Conservation (phyloP, 2,888 invertebrate genomes). For the Erebia epiphron region DNA sequence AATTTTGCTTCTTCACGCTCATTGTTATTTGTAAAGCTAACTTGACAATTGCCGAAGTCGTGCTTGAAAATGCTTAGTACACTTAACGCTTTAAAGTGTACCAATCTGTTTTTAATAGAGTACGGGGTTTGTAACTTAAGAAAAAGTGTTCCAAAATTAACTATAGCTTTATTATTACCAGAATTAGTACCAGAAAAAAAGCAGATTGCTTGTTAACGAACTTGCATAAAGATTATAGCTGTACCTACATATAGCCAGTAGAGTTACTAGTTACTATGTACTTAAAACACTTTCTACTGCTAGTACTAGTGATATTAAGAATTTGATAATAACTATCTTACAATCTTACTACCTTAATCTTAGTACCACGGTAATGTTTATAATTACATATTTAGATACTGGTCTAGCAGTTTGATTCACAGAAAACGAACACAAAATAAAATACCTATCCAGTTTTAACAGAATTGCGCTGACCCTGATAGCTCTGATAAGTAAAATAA, state of each 20-base stretch:
- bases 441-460: no score
- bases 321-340: background rate
- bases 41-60: slow-evolving; percentile 55
- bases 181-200: background rate
- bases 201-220: background rate
- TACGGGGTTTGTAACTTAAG: background rate
- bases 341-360: no score
- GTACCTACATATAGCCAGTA: background rate
- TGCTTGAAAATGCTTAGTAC: slow-evolving; percentile 29
- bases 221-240: background rate
- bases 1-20: slow-evolving; percentile 67
- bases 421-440: no score
- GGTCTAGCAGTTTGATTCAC: no score
- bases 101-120: slow-evolving; percentile 1
- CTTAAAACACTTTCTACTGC: background rate
- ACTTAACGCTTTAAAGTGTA: slow-evolving; percentile 13
- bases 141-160: slow-evolving; percentile 1
- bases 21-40: slow-evolving; percentile 66
- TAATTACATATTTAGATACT: no score
- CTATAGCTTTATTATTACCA: background rate
- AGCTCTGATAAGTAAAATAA: background rate
- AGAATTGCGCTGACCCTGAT: no score
- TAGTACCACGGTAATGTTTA: no score
- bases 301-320: no score
- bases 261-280: background rate